A percentile compares a stretch with the other conserved stretches of the same genome.
Evolutionary conservation across 2,888 invertebrate species (phyloP).

Genomic region (Drosophila flavopinicola): DNA sequence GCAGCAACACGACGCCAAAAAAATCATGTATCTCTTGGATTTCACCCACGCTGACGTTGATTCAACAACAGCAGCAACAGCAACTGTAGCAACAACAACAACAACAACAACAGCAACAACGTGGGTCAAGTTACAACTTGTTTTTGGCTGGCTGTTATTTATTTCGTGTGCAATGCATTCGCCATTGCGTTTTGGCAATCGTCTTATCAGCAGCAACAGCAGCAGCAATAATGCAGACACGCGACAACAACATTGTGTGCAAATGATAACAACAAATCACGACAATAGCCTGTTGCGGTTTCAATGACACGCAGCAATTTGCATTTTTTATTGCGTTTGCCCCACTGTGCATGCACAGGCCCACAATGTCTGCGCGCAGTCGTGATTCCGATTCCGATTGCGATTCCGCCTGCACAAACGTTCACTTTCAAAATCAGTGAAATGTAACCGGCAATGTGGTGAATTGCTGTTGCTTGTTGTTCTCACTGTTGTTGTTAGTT

Average conservation of each 20-base stretch:
- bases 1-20: constrained; percentile 67
- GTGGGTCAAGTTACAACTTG: constrained; percentile 64
- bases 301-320: constrained; percentile 1
- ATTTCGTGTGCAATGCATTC: constrained; percentile 36
- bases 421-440: constrained; percentile 83
- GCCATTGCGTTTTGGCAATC: constrained; percentile 49
- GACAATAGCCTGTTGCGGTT: constrained; percentile 21
- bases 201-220: constrained; percentile 49
- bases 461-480: constrained; percentile 55
- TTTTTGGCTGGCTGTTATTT: constrained; percentile 38
- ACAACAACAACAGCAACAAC: constrained; percentile 24
- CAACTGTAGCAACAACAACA: constrained; percentile 16
- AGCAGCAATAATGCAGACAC: constrained; percentile 34
- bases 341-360: constrained; percentile 43
- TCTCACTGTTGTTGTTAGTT: constrained; percentile 35
- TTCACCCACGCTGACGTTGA: constrained; percentile 70
- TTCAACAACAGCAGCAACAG: constrained; percentile 26
- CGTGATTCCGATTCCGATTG: constrained; percentile 75
- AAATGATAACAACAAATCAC: constrained; percentile 50
- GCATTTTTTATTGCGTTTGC: constrained; percentile 32
- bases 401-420: constrained; percentile 67
- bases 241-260: constrained; percentile 51
- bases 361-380: constrained; percentile 48
- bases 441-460: constrained; percentile 69
- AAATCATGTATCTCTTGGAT: constrained; percentile 70